phyloP scores from a whole-genome alignment of 2,888 invertebrate genomes.

The Orthosia gracilis region DNA sequence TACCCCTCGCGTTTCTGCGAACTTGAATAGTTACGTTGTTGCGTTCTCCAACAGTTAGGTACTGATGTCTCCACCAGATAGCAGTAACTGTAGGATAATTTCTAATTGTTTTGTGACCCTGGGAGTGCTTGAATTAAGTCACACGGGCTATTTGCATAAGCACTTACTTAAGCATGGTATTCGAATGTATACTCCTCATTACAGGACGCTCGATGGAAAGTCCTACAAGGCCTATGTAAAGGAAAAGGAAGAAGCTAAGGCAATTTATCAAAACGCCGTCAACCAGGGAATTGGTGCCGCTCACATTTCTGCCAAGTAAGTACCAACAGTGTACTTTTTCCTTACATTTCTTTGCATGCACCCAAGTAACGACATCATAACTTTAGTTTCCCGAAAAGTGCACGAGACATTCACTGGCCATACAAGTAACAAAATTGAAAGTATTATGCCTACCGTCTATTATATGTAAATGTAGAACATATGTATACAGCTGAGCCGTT shows the following conservation, averaged over 20 bases:
- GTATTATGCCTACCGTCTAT: conserved; percentile 28
- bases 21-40: no score
- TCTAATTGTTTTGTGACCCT: neutral
- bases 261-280: conserved; percentile 91
- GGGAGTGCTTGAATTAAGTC: neutral
- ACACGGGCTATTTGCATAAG: neutral
- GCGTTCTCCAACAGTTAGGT: no score
- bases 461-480: conserved; percentile 54
- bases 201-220: conserved; percentile 92
- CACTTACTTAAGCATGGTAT: neutral
- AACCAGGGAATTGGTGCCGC: conserved; percentile 91
- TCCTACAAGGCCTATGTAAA: conserved; percentile 92
- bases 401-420: conserved; percentile 9
- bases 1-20: no score
- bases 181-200: neutral
- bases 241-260: conserved; percentile 92
- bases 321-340: conserved; percentile 24
- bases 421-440: conserved; percentile 48
- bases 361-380: neutral
- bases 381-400: conserved; percentile 12
- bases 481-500: conserved; percentile 24
- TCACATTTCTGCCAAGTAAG: conserved; percentile 91
- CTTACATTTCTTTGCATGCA: neutral
- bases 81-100: neutral
- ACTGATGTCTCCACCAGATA: neutral